Percentiles rank a stretch among this genome's conserved stretches.
phyloP scores from a whole-genome alignment of 92 coral and sea anemone species.

The Zoanthus sociatus region DNA sequence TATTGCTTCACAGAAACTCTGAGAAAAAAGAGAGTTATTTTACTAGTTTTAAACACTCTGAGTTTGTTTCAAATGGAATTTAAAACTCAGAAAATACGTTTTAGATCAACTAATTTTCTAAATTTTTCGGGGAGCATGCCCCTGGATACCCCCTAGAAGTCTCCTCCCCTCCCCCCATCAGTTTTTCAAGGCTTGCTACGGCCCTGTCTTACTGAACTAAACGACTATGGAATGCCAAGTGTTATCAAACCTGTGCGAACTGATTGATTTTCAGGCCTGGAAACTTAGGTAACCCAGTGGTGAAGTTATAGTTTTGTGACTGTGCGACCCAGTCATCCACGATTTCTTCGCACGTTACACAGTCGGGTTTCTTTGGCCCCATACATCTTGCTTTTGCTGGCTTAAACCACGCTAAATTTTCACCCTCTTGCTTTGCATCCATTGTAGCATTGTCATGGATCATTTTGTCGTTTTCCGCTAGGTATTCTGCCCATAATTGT shows the following conservation, averaged over 20 bases:
- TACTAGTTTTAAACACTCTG: too few relatives aligned
- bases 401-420: constrained; percentile 86
- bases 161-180: too few relatives aligned
- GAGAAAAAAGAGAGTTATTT: too few relatives aligned
- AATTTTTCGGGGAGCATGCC: too few relatives aligned
- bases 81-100: too few relatives aligned
- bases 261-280: constrained; percentile 2
- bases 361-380: constrained; percentile 26
- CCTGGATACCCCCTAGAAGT: too few relatives aligned
- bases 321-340: constrained; percentile 16
- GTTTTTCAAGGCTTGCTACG: too few relatives aligned
- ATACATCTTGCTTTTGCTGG: constrained; percentile 82
- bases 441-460: constrained; percentile 74
- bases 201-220: background rate
- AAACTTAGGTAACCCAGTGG: constrained; percentile 1
- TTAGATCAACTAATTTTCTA: too few relatives aligned
- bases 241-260: constrained; percentile 11
- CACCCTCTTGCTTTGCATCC: constrained; percentile 74
- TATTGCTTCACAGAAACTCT: too few relatives aligned
- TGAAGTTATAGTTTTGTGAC: constrained; percentile 6
- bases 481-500: constrained; percentile 89
- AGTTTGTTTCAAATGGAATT: too few relatives aligned
- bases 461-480: constrained; percentile 76
- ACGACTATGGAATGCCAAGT: too few relatives aligned
- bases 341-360: constrained; percentile 9